Evolutionary conservation across 2,797 vertebrate species (phyloP).

Genomic region (Semotilus atromaculatus): DNA sequence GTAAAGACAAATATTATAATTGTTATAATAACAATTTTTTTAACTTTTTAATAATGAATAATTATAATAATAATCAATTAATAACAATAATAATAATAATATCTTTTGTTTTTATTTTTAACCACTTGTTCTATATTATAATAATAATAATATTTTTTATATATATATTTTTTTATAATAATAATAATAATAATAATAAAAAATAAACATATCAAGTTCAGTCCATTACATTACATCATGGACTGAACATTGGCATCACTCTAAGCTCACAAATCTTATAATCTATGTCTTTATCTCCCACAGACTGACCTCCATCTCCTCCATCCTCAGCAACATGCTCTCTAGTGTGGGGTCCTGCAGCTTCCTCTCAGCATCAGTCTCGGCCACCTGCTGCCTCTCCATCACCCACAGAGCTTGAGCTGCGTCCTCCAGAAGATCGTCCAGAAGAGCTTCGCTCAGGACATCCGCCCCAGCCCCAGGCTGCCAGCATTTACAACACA

Average conservation of each 20-base stretch:
- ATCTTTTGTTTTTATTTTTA: background rate
- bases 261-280: background rate
- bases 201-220: background rate
- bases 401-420: conserved; percentile 63
- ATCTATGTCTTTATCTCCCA: background rate
- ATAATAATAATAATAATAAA: background rate
- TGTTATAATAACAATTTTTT: background rate
- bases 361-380: conserved; percentile 54
- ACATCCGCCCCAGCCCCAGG: conserved; percentile 66
- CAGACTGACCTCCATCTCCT: conserved; percentile 92
- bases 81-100: no score
- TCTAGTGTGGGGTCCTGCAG: conserved; percentile 78
- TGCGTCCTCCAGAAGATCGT: conserved; percentile 77
- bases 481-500: conserved; percentile 60
- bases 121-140: background rate
- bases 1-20: no score
- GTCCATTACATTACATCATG: background rate
- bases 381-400: conserved; percentile 65
- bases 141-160: background rate
- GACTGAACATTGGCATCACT: background rate
- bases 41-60: no score
- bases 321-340: conserved; percentile 91
- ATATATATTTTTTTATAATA: no score
- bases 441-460: conserved; percentile 71
- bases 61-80: no score